Percentiles rank a stretch among this genome's conserved stretches.
phyloP scores from a whole-genome alignment of 2,797 vertebrate genomes.

The Trichosurus vulpecula region DNA sequence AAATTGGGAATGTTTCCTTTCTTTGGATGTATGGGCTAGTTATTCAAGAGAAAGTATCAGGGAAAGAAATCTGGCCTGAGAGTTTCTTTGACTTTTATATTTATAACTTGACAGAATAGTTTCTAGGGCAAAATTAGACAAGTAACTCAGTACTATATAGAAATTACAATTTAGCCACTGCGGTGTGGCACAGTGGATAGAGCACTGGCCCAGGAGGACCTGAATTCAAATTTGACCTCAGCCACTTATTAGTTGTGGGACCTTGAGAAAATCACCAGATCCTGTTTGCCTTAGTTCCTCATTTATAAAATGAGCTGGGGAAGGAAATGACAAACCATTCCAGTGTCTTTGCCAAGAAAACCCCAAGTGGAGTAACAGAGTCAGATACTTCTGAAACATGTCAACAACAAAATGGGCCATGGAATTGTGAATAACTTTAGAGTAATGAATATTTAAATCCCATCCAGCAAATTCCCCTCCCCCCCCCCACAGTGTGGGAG shows the following conservation, averaged over 20 bases:
- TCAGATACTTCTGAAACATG: too few species aligned
- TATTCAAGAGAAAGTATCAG: slow-evolving; percentile 25
- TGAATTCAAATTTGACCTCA: neutral
- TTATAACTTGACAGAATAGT: slow-evolving; percentile 31
- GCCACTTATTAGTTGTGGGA: neutral
- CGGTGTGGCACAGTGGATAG: neutral
- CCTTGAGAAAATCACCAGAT: neutral
- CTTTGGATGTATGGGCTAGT: slow-evolving; percentile 28
- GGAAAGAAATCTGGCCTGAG: slow-evolving; percentile 14
- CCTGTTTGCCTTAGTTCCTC: neutral
- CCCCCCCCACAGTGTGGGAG: too few species aligned
- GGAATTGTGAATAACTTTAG: too few species aligned
- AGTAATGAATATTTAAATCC: too few species aligned
- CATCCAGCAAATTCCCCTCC: too few species aligned
- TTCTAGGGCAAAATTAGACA: slow-evolving; percentile 42
- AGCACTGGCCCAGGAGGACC: neutral
- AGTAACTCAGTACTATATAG: neutral
- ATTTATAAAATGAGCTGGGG: too few species aligned
- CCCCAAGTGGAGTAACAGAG: too few species aligned
- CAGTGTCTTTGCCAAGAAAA: neutral
- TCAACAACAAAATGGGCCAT: too few species aligned
- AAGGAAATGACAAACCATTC: neutral
- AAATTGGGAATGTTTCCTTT: neutral
- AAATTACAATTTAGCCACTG: neutral
- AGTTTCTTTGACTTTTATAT: slow-evolving; percentile 33